phyloP scores from a whole-genome alignment of 2,797 vertebrate genomes.

The Esox masquinongy region DNA sequence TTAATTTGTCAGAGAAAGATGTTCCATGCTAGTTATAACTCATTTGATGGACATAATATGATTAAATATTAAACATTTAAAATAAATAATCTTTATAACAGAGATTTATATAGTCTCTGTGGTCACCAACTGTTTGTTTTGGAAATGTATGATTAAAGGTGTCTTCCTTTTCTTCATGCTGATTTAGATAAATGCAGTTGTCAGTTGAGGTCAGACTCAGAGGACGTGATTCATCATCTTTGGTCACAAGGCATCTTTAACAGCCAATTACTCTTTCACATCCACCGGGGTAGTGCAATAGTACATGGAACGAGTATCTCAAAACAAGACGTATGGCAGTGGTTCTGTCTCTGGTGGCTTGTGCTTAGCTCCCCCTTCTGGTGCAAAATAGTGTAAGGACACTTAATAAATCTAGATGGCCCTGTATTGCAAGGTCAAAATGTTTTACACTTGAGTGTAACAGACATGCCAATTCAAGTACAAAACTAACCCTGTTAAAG shows the following conservation, averaged over 20 bases:
- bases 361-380: neutral
- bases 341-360: neutral
- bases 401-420: neutral
- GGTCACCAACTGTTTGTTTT: neutral
- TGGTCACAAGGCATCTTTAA: neutral
- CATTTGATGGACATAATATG: neutral
- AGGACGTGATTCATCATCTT: neutral
- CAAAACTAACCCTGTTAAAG: no score
- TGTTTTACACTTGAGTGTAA: no score
- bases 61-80: neutral
- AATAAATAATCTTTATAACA: neutral
- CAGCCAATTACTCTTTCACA: neutral
- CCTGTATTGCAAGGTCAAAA: no score
- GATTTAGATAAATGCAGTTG: neutral
- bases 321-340: no score
- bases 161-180: neutral
- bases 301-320: neutral
- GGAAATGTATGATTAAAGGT: neutral
- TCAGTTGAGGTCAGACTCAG: neutral
- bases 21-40: neutral
- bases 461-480: no score
- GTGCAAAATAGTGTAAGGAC: neutral
- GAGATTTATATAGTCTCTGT: neutral
- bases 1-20: neutral
- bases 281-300: neutral